Conservation (phyloP, 64 coral and sea anemone genomes). For the Actinia equina region DNA sequence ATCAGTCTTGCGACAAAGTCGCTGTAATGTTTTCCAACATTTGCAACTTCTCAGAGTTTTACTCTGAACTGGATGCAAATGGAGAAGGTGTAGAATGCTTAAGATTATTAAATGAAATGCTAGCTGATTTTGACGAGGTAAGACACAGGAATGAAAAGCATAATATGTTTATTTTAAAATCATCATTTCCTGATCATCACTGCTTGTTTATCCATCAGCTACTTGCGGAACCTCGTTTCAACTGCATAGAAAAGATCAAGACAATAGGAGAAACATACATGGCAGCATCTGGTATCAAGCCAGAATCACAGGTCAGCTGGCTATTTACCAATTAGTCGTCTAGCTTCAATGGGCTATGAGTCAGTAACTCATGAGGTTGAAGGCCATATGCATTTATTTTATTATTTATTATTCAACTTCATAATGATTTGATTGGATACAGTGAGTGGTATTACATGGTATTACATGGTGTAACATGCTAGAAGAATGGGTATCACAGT, state of each 20-base stretch:
- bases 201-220: slow-evolving; percentile 46
- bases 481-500: neutral
- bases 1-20: slow-evolving; percentile 95
- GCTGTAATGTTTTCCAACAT: slow-evolving; percentile 99
- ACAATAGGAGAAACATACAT: slow-evolving; percentile 99
- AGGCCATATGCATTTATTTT: too few relatives aligned
- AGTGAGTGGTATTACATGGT: too few relatives aligned
- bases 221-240: slow-evolving; percentile 84
- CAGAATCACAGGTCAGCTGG: slow-evolving; percentile 78
- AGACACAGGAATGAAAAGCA: neutral
- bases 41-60: slow-evolving; percentile 98
- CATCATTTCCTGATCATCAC: too few relatives aligned
- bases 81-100: slow-evolving; percentile 95
- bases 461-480: too few relatives aligned
- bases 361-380: too few relatives aligned
- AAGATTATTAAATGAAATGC: slow-evolving; percentile 93
- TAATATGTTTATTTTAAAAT: too few relatives aligned
- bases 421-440: neutral
- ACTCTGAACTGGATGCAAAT: slow-evolving; percentile 96
- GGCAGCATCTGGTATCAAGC: slow-evolving; percentile 98
- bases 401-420: too few relatives aligned
- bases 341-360: too few relatives aligned
- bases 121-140: slow-evolving; percentile 99
- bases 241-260: slow-evolving; percentile 97
- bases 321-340: too few relatives aligned